Conservation (phyloP, 2,113 vertebrate species). For the Nasalis larvatus region DNA sequence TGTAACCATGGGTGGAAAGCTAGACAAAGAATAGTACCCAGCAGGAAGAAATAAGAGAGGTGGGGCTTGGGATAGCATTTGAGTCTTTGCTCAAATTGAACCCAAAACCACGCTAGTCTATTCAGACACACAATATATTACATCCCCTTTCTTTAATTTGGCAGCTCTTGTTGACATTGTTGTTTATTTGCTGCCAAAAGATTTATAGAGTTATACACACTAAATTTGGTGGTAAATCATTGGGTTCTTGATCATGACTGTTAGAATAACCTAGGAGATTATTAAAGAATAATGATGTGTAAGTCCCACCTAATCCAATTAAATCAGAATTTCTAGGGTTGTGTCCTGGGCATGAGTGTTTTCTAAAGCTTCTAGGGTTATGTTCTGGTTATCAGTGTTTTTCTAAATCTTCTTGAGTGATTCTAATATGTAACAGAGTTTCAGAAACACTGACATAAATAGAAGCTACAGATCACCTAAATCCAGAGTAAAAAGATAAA, state of each 20-base stretch:
- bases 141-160: neutral
- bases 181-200: neutral
- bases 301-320: neutral
- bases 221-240: neutral
- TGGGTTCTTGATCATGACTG: neutral
- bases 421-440: neutral
- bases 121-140: neutral
- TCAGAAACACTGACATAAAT: neutral
- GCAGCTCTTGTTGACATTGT: neutral
- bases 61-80: neutral
- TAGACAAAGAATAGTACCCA: neutral
- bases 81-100: neutral
- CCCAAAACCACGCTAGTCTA: neutral
- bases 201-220: neutral
- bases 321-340: neutral
- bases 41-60: neutral
- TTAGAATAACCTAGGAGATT: neutral
- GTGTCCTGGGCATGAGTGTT: neutral
- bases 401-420: neutral
- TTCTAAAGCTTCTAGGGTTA: neutral
- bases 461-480: neutral
- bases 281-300: neutral
- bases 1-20: neutral
- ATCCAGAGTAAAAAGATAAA: neutral
- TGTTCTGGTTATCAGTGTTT: neutral